Evolutionary conservation across 1,140 invertebrate species (phyloP).

Genomic region (Brachionus rubens): DNA sequence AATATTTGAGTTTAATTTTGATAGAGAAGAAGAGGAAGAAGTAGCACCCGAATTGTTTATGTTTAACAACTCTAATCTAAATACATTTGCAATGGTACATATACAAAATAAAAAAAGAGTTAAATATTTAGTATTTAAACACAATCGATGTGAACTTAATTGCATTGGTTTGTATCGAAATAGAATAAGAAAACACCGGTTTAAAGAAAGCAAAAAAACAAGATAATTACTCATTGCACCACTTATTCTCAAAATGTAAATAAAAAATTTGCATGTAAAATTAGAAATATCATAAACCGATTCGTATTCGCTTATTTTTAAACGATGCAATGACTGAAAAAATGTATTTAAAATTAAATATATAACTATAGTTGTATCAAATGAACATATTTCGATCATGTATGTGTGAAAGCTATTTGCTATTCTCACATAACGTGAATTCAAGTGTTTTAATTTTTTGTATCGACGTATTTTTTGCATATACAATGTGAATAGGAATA

Average conservation of each 20-base stretch:
- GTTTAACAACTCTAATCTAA: constrained; percentile 19
- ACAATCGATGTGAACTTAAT: background rate
- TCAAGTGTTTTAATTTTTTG: constrained; percentile 4
- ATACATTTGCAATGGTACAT: constrained; percentile 44
- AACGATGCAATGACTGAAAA: constrained; percentile 19
- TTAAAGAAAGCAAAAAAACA: constrained; percentile 12
- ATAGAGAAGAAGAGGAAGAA: too few species aligned
- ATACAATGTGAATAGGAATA: constrained; percentile 14
- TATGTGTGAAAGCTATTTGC: constrained; percentile 42
- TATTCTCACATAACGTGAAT: background rate
- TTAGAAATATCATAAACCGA: constrained; percentile 38
- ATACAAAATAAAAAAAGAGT: constrained; percentile 35
- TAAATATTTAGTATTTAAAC: constrained; percentile 40
- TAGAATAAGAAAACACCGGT: background rate
- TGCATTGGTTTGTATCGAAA: background rate
- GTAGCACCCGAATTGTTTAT: constrained; percentile 1
- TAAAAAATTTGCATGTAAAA: constrained; percentile 44
- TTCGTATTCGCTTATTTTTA: constrained; percentile 41
- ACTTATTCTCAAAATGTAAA: constrained; percentile 31
- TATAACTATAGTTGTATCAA: constrained; percentile 32
- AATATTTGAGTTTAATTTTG: background rate
- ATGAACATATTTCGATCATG: constrained; percentile 45
- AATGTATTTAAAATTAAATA: constrained; percentile 41
- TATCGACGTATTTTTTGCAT: constrained; percentile 11
- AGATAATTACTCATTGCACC: constrained; percentile 45